Evolutionary conservation across 2,888 invertebrate species (phyloP), one percentile per base, ranked within the genome.

Genomic region (Caenorhabditis doughertyi): DNA sequence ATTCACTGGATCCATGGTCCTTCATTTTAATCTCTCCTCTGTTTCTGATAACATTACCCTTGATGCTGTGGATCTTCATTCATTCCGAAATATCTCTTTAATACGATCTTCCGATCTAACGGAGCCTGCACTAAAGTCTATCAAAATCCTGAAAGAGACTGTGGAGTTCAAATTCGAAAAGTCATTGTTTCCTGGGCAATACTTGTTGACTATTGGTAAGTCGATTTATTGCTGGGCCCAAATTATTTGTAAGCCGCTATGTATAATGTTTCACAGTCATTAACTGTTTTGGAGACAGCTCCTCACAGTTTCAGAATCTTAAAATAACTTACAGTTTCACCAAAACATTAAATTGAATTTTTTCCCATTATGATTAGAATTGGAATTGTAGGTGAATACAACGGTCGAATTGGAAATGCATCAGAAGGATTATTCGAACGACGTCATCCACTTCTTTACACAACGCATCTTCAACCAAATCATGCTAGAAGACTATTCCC

Each of bases 391-490:
- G 85, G 83, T 11, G 81, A 85, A 39, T 84, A 85, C 71, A 80
- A 80, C 62, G 84, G 85, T 23, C 68, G 71, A 18, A 82, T 84
- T n/a, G 73, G 82, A 56, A 81, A 84, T 47, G 77, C 53, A 21
- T 84, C 84, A 23, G 68, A 80, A 47, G 84, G 76, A 3, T 25
- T 84, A 0, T 84, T 84, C 80, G 60, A 67, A 11, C 53, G 84
- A 25, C 51, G 67, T 21, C 11, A 49, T 4, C 74, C 81, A 0
- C 64, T 72, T n/a, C 67, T 86, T 13, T 77, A 82, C 56, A 83
- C 84, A 2, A 84, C 86, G 4, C 87, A 87, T 64, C 79, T 88
- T 11, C 86, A 88, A 70, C 87, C 88, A 8, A 79, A 79, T 44
- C 74, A 79, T 47, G 88, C 88, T 2, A 64, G 88, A n/a, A 53